These are phyloP conservation scores for Notiomystis cincta DNA, from an alignment of 2,113 vertebrate species.

Conservation along the genomic window DNA sequence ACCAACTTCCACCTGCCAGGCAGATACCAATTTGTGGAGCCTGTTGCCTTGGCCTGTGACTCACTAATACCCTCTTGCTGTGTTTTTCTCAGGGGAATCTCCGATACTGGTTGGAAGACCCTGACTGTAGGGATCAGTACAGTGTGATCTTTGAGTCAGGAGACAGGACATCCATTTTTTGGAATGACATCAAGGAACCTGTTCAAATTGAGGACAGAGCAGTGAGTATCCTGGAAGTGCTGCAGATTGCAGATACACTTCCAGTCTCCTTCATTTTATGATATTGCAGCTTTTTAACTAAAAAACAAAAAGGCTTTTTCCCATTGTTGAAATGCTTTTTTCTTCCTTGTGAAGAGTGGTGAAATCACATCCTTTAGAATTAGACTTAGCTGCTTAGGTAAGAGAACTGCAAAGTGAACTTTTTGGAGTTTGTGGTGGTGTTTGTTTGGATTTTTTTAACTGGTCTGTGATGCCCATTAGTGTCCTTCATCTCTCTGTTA, in stretches of 20 bases:
- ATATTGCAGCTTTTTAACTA: neutral
- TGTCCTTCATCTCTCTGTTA: neutral
- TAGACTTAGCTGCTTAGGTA: neutral
- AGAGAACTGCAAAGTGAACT: neutral
- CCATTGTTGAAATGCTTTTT: neutral
- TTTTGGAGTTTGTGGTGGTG: neutral
- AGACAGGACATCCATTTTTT: slow-evolving; percentile 91
- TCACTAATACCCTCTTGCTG: neutral
- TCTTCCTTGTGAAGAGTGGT: neutral
- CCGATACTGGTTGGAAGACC: slow-evolving; percentile 93
- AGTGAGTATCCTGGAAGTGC: slow-evolving; percentile 71
- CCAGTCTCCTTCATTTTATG: neutral
- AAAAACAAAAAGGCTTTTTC: neutral
- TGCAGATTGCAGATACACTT: neutral
- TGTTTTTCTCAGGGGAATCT: slow-evolving; percentile 84
- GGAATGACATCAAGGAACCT: slow-evolving; percentile 92
- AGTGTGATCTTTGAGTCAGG: slow-evolving; percentile 98
- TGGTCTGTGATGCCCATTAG: neutral
- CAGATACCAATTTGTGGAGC: neutral
- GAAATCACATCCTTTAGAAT: neutral
- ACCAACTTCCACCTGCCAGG: neutral
- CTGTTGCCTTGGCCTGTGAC: neutral
- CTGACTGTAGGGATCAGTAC: slow-evolving; percentile 95
- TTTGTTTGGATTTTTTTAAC: neutral
- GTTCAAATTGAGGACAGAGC: slow-evolving; percentile 90